phyloP scores from a whole-genome alignment of 2,113 vertebrate genomes.

The Sylvia atricapilla region DNA sequence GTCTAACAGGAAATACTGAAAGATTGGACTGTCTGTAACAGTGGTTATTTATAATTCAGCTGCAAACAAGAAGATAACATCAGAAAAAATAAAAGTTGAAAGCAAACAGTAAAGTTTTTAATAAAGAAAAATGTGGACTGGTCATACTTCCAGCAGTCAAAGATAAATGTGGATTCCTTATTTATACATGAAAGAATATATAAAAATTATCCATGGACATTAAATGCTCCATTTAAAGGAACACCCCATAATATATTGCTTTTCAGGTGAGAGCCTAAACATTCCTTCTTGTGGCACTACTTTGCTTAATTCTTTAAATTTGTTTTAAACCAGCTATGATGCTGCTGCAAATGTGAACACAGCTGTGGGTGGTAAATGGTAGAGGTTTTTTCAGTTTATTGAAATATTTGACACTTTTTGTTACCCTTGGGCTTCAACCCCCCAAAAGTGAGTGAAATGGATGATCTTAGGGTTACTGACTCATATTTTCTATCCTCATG shows the following conservation, averaged over 20 bases:
- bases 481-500: conserved; percentile 52
- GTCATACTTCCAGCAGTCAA: not conserved
- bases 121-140: not conserved
- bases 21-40: not conserved
- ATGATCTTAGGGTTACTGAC: conserved; percentile 41
- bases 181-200: not conserved
- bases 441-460: conserved; percentile 27
- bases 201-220: not conserved
- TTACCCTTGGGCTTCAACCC: conserved; percentile 28
- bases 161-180: not conserved
- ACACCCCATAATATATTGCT: not conserved
- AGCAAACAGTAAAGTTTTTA: not conserved
- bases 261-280: conserved; percentile 16
- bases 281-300: conserved; percentile 18
- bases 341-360: conserved; percentile 29
- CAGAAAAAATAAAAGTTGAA: not conserved
- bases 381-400: conserved; percentile 60
- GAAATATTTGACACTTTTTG: conserved; percentile 64
- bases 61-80: not conserved
- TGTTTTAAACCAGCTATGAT: conserved; percentile 1
- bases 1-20: not conserved
- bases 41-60: not conserved
- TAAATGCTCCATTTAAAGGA: not conserved
- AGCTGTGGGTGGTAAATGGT: conserved; percentile 60
- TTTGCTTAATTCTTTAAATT: conserved; percentile 39